A percentile compares a stretch with the other conserved stretches of the same genome.
These are phyloP conservation scores for Dendrocincla fuliginosa DNA, from an alignment of 2,797 vertebrate genomes.

Conservation along the genomic window DNA sequence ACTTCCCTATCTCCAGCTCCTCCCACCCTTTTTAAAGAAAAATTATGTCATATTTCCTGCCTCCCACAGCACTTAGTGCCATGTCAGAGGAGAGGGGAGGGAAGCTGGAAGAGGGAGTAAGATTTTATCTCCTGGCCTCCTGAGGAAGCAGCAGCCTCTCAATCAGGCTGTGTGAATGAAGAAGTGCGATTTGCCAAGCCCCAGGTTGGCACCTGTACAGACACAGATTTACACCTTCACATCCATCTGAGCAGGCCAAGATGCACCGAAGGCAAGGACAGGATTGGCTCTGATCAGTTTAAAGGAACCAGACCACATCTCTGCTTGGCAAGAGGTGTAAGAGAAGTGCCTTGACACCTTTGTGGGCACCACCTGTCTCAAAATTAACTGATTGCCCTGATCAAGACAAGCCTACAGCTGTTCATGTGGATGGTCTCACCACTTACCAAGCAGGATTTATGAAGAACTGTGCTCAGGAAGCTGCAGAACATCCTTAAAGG, in stretches of 20 bases:
- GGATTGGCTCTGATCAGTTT: not conserved
- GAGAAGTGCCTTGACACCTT: not conserved
- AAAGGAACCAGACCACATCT: not conserved
- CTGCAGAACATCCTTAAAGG: not conserved
- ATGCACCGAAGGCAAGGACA: not conserved
- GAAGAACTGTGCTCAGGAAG: not conserved
- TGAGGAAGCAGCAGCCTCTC: slow-evolving; percentile 5
- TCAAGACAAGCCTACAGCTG: not conserved
- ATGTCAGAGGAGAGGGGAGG: not conserved
- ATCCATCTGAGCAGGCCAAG: not conserved
- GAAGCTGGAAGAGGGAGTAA: not conserved
- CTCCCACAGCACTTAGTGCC: not conserved
- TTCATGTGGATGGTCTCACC: not conserved
- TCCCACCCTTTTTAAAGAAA: slow-evolving; percentile 5
- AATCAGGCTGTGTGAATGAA: not conserved
- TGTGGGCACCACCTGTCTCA: not conserved
- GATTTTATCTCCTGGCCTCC: not conserved
- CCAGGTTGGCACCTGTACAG: not conserved
- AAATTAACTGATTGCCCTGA: not conserved
- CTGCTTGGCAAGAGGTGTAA: not conserved
- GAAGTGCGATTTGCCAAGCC: not conserved
- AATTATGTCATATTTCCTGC: not conserved
- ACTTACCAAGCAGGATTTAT: not conserved
- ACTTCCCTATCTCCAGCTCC: not conserved
- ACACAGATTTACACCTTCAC: not conserved